Percentiles rank a stretch among this genome's conserved stretches.
These are phyloP conservation scores for Xenopus tropicalis DNA, from an alignment of 2,113 vertebrate species.

Conservation along the genomic window UCB_Xtro_10.0 CM004445.2:80373501-80374000, in stretches of 20 bases:
- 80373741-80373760: slow-evolving; percentile 2
- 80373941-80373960: neutral
- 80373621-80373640: slow-evolving; percentile 1
- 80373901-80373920: slow-evolving; percentile 10
- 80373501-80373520: neutral
- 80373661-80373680: slow-evolving; percentile 2
- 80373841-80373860: slow-evolving; percentile 21
- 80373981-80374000: no score
- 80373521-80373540: slow-evolving; percentile 11
- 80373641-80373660: neutral
- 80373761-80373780: slow-evolving; percentile 9
- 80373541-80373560: neutral
- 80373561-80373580: neutral
- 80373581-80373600: slow-evolving; percentile 12
- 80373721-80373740: slow-evolving; percentile 18
- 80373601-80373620: neutral
- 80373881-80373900: slow-evolving; percentile 24
- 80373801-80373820: slow-evolving; percentile 15
- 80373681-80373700: slow-evolving; percentile 23
- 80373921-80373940: neutral
- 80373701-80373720: slow-evolving; percentile 6
- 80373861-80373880: slow-evolving; percentile 27
- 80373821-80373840: slow-evolving; percentile 17
- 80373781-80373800: slow-evolving; percentile 22
- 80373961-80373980: neutral